Evolutionary conservation across 2,113 vertebrate genomes (phyloP), one percentile per base, ranked within the genome.

Genomic region (Muntiacus reevesi): DNA sequence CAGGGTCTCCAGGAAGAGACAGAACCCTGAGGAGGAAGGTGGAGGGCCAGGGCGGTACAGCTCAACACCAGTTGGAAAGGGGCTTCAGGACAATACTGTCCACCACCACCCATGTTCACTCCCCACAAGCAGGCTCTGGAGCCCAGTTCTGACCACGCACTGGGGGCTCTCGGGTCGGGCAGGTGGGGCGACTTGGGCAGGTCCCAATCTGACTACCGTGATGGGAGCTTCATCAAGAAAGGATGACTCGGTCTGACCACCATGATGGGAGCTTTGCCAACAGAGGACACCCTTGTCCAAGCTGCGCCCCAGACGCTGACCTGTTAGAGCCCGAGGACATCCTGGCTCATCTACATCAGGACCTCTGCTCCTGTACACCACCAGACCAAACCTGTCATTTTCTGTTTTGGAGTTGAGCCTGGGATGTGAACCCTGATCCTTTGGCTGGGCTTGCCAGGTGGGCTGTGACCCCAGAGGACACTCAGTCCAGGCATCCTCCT

Each of bases 191-290:
- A 74, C 55, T 5, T 1, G 27, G 8, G 25, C n/a, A 19, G 57
- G 92, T 7, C 57, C 45, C 1, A 36, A 45, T 8, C 13, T 36
- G 64, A 74, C 16, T 30, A 17, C 4, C 0, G 6, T 10, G 4
- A 10, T 13, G 11, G 4, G 6, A 0, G 19, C 55, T 27, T 33
- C 19, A 23, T 14, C 6, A 11, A 79, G 15, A 23, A 71, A 36
- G 67, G 10, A 40, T 71, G 67, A 40, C n/a, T 23, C 5, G 10
- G 57, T 6, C 13, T 36, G 83, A 76, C 12, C 40, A 17, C 9
- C 0, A 19, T 4, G 3, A 13, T 6, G 21, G 8, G 6, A 0
- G n/a, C n/a, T 19, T 33, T 14, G 13, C 19, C 6, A 7, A 64
- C 16, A 33, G 25, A 43, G 47, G 36, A 84, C 0, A 11, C 23